Conservation (phyloP, 2,888 invertebrate species). For the Chesias legatella region DNA sequence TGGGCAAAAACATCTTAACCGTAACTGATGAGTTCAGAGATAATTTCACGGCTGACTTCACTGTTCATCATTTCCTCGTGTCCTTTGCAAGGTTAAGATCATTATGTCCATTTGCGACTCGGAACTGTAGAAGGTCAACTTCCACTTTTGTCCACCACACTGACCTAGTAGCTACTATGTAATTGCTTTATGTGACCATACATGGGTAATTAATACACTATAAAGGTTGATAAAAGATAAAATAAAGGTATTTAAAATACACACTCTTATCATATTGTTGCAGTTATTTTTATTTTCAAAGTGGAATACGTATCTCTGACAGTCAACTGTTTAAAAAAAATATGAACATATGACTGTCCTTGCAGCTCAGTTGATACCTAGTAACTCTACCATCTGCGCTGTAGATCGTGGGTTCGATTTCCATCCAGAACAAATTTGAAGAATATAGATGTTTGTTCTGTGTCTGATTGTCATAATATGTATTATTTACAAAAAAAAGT, state of each 20-base stretch:
- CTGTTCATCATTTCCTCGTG: slow-evolving; percentile 32
- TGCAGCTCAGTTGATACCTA: no score
- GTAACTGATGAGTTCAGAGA: slow-evolving; percentile 7
- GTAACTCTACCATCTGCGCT: no score
- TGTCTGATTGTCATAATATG: no score
- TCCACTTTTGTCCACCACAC: slow-evolving; percentile 26
- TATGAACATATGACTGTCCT: no score
- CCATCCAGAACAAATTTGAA: no score
- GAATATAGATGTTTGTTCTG: no score
- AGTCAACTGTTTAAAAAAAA: no score
- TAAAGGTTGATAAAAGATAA: slow-evolving; percentile 21
- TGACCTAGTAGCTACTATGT: slow-evolving; percentile 25
- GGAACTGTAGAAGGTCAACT: slow-evolving; percentile 20
- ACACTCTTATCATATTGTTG: slow-evolving; percentile 2
- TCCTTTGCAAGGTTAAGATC: slow-evolving; percentile 28
- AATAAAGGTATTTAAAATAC: slow-evolving; percentile 14
- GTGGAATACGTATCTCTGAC: no score
- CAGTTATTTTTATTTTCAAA: background rate
- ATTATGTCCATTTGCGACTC: slow-evolving; percentile 24
- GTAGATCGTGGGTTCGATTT: no score
- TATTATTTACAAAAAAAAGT: no score
- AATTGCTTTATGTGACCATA: slow-evolving; percentile 18
- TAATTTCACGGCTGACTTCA: slow-evolving; percentile 33
- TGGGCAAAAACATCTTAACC: background rate
- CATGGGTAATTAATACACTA: slow-evolving; percentile 11